Evolutionary conservation across 2,888 invertebrate species (phyloP), one percentile per base, ranked within the genome.

Genomic region (Cheilosia vernalis): DNA sequence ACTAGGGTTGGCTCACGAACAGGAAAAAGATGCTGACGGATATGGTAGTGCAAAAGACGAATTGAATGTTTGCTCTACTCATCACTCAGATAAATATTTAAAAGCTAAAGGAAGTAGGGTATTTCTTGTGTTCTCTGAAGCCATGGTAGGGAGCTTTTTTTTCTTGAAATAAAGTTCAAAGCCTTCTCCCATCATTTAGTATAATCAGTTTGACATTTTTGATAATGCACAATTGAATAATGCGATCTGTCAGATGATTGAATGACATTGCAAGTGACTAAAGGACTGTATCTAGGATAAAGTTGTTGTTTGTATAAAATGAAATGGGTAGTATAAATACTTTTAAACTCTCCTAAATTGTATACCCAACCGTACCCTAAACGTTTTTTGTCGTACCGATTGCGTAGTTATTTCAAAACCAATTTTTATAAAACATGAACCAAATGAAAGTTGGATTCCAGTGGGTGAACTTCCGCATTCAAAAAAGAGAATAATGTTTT

Each of bases 71-170:
- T 73, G 63, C 61, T 44, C 15, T 60, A 7, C 63, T 63, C 63
- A 82, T 82, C 69, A 76, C 63, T 76, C 70, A 70, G 63, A 82
- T 58, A 77, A 63, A 49, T 64, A 69, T 76, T 81, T 70, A 64
- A 77, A 76, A 69, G 49, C 76, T 60, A 21, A 58, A 27, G 76
- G 24, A 24, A 63, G 42, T n/a, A 60, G 44, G 44, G 53, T 24
- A 37, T 44, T 79, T 79, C 73, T 53, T 73, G 60, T 72, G 17
- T 19, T 21, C 56, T 51, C 15, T 63, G n/a, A n/a, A n/a, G 60
- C 47, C 37, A 33, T 58, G 17, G 53, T 21, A n/a, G 15, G 21
- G 27, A 63, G 30, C n/a, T 30, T n/a, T 19, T 19, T 56, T 19
- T 79, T 33, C 24, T 10, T 27, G 1, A 27, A 17, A 30, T 24